Evolutionary conservation across 2,888 invertebrate species (phyloP).

Genomic region (Dasypolia templi): DNA sequence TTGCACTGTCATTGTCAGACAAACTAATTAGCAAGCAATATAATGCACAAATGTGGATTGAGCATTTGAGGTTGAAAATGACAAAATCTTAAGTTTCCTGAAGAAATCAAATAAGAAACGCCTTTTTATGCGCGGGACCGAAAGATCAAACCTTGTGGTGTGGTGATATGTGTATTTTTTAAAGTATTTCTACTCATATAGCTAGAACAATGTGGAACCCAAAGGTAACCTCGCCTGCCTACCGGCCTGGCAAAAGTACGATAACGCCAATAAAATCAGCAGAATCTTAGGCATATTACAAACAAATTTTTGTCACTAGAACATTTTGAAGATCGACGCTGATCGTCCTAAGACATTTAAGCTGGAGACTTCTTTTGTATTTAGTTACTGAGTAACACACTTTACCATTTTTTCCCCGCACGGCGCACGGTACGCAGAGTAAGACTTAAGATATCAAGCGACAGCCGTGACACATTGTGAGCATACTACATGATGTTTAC

Average conservation of each 20-base stretch:
- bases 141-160: background rate
- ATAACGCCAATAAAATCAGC: background rate
- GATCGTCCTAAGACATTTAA: background rate
- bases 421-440: slow-evolving; percentile 32
- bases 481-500: slow-evolving; percentile 51
- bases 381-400: slow-evolving; percentile 16
- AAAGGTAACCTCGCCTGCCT: background rate
- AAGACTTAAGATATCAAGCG: slow-evolving; percentile 31
- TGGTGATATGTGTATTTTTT: background rate
- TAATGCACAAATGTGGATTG: background rate
- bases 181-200: background rate
- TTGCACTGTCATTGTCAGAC: slow-evolving; percentile 1
- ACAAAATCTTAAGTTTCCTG: background rate
- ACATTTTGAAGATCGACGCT: background rate
- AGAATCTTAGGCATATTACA: background rate
- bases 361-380: background rate
- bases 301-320: slow-evolving; percentile 7
- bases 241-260: background rate
- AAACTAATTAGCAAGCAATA: background rate
- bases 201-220: background rate
- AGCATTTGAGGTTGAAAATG: background rate
- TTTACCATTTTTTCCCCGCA: slow-evolving; percentile 11
- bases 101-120: background rate
- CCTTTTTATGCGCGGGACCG: background rate
- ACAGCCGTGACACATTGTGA: slow-evolving; percentile 60